Conservation (phyloP, 2,797 vertebrate genomes). For the Halcyon smyrnensis region DNA sequence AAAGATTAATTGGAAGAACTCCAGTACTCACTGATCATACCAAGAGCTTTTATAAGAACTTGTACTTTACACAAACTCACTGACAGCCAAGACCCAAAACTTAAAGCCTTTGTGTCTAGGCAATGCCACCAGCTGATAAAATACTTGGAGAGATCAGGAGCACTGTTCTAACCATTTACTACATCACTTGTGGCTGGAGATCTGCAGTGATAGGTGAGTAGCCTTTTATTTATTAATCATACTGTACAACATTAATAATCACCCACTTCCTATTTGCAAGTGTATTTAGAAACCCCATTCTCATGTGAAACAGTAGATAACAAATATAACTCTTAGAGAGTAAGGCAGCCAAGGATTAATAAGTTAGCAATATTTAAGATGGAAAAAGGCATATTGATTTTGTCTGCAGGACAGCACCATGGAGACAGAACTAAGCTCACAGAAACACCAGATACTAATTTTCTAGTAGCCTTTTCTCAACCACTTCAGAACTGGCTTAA, state of each 20-base stretch:
- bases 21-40: background rate
- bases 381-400: background rate
- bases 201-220: background rate
- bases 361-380: background rate
- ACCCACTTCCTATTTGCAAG: background rate
- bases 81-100: background rate
- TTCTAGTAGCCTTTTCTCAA: background rate
- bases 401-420: background rate
- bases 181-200: background rate
- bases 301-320: background rate
- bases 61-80: background rate
- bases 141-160: background rate
- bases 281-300: background rate
- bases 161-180: background rate
- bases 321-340: background rate
- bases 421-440: background rate
- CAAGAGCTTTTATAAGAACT: background rate
- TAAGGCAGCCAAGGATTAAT: background rate
- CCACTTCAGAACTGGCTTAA: background rate
- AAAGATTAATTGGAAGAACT: background rate
- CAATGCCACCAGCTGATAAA: background rate
- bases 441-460: background rate
- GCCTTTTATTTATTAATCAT: background rate
- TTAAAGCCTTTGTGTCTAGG: background rate
- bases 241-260: background rate